Conservation (phyloP, 1,140 invertebrate species). For the Bombus pyrosoma region DNA sequence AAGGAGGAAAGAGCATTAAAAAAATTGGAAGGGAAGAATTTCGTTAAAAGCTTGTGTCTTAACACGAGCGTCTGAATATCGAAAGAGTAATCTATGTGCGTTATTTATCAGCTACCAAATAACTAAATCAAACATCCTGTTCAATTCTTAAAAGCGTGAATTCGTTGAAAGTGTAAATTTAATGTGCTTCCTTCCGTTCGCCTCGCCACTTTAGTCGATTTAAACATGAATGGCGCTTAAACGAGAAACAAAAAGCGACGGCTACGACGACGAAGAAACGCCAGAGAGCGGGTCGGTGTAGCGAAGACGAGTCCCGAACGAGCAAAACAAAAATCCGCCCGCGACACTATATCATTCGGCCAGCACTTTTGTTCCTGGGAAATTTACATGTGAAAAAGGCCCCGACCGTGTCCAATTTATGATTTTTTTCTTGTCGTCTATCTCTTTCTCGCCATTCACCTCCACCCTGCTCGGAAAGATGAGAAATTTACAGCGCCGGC, state of each 20-base stretch:
- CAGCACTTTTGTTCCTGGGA: slow-evolving; percentile 70
- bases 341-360: slow-evolving; percentile 65
- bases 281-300: slow-evolving; percentile 30
- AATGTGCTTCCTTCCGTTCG: not conserved
- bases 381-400: slow-evolving; percentile 75
- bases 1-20: not conserved
- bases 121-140: not conserved
- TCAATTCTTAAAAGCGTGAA: not conserved
- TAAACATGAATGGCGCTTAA: slow-evolving; percentile 77
- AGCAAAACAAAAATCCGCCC: slow-evolving; percentile 66
- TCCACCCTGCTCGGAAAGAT: not conserved
- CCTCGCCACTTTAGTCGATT: slow-evolving; percentile 65
- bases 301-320: slow-evolving; percentile 62
- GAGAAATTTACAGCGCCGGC: slow-evolving; percentile 42
- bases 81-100: not conserved
- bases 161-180: not conserved
- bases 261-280: slow-evolving; percentile 19
- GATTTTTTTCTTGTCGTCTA: slow-evolving; percentile 51
- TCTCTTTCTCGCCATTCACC: no score
- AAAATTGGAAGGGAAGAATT: no score
- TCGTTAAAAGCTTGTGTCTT: no score
- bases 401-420: slow-evolving; percentile 65
- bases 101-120: not conserved
- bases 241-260: slow-evolving; percentile 72
- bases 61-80: no score